Base-by-base conservation (phyloP, 1,140 invertebrate species). In the Dinothrombium tinctorium region DNA sequence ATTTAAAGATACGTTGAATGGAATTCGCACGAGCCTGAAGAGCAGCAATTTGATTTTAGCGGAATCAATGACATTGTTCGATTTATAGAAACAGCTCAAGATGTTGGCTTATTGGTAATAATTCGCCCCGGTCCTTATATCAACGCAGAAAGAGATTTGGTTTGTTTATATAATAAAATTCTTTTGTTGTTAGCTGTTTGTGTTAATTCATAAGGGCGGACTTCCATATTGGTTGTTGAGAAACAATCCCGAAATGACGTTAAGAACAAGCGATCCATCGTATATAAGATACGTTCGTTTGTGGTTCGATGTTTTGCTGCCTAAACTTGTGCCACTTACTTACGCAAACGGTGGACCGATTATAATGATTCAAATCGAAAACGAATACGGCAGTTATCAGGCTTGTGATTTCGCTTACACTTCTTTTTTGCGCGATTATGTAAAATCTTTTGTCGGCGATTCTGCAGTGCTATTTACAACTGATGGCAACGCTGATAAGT, bases 91-190 rank as follows among this genome's bases (percentile, higher is more conserved):
- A 41, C 53, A n/a, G 61, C 63, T 7, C 53, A 63, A 42, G 53
- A 63, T 37, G 47, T 53, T 37, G 58, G 54, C 9, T 45, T 67
- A 22, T 44, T 56, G 20, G 63, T 64, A 2, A 52, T 67, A 5
- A 42, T 66, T 0, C 45, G 64, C 38, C 46, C 57, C 31, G 64
- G 64, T 6, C 64, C 65, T 5, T 67, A 65, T 45, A 62, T 64
- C 21, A 62, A 61, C 56, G 64, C 57, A 24, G 64, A 67, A 49
- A 56, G 59, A 15, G 33, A 36, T 21, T 15, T 36, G 33, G 33
- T 36, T n/a, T 22, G 28, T 29, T n/a, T 28, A 28, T n/a, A n/a
- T n/a, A n/a, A n/a, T n/a, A n/a, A n/a, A n/a, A n/a, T n/a, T n/a
- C n/a, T n/a, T n/a, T n/a, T n/a, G n/a, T n/a, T n/a, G n/a, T n/a